A percentile compares a stretch with the other conserved stretches of the same genome.
These are phyloP conservation scores for Holothuria glaberrima DNA, from an alignment of 35 echinoderm and acorn worm genomes.

Conservation along the genomic window DNA sequence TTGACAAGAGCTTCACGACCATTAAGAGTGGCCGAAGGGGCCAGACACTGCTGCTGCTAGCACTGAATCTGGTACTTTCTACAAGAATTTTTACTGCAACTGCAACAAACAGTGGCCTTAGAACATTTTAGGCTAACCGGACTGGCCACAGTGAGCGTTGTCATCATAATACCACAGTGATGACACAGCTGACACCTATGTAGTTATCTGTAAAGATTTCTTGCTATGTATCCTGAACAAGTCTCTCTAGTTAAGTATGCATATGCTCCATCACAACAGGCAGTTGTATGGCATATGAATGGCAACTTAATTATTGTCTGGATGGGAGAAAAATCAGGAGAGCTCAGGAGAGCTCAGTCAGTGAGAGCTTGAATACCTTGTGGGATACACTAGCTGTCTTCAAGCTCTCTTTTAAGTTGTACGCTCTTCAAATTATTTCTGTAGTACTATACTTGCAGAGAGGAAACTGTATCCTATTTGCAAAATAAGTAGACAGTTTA, in stretches of 20 bases:
- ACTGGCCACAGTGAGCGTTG: neutral
- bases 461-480: neutral
- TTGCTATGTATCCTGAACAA: slow-evolving; percentile 12
- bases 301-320: neutral
- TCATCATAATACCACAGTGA: neutral
- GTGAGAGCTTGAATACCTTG: too few relatives aligned
- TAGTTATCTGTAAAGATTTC: neutral
- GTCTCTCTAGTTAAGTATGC: slow-evolving; percentile 7
- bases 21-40: too few relatives aligned
- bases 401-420: neutral
- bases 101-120: too few relatives aligned
- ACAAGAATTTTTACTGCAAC: too few relatives aligned
- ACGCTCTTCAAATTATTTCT: neutral
- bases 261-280: neutral
- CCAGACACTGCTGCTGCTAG: too few relatives aligned
- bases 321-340: neutral
- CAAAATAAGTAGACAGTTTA: neutral
- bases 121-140: too few relatives aligned
- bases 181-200: neutral
- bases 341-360: too few relatives aligned
- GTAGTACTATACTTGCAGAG: neutral
- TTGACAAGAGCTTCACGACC: too few relatives aligned
- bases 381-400: neutral
- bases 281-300: neutral
- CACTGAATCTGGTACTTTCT: too few relatives aligned